Base-by-base conservation (phyloP, 2,113 vertebrate species). In the Puma concolor region DNA sequence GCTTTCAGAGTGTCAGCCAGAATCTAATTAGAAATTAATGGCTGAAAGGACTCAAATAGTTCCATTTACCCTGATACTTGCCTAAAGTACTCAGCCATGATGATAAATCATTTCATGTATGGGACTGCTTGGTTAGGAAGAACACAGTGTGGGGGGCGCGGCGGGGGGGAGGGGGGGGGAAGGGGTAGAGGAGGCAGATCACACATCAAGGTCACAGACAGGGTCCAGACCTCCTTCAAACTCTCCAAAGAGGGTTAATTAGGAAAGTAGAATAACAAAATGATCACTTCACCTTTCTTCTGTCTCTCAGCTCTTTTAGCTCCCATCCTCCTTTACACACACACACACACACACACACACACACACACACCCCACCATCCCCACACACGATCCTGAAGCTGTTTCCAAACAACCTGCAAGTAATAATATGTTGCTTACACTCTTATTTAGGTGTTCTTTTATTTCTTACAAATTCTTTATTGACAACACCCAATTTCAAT, bases 11-110 rank as follows among this genome's bases (percentile, higher is more conserved):
- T 93, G 97, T 96, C 98, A 97, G 94, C 94, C 95, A 97, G 95
- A 89, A 96, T 88, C 95, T 98, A 98, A 98, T 98, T 97, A 97
- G 89, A 98, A 98, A 98, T 98, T 92, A 98, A 97, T 63, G n/a
- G 77, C 41, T 95, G 86, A 98, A 98, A 97, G 63, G 95, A 93
- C 71, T 83, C 60, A 98, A 97, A 97, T 95, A 85, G 33, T 89
- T 69, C 88, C 41, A 60, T 63, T 95, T 96, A 85, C 71, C 69
- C 0, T 92, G 81, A 86, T 91, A 95, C 38, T 33, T 60, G n/a
- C 88, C 52, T 88, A 71, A 94, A 95, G 27, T 83, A 63, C 38
- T 77, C 60, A 54, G 63, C 33, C 29, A 64, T 92, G 82, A 92
- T 83, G 83, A 92, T 80, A 95, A 97, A 66, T 71, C 92, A 92